Evolutionary conservation across 2,888 invertebrate genomes (phyloP).

Genomic region (Noctua janthina): DNA sequence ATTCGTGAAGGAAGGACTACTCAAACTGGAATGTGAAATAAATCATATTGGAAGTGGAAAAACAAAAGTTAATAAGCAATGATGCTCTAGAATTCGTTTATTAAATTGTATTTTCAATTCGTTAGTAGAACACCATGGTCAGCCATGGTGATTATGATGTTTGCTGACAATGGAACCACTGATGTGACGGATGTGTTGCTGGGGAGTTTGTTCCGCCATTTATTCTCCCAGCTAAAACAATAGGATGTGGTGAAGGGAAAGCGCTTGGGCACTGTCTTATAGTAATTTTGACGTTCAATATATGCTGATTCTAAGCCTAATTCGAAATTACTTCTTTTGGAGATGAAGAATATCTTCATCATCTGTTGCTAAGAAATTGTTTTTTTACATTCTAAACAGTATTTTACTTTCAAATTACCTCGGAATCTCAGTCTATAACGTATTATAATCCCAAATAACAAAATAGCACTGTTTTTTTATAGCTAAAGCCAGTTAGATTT

Average conservation of each 20-base stretch:
- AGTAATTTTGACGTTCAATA: not conserved
- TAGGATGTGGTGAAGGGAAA: not conserved
- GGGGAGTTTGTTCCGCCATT: not conserved
- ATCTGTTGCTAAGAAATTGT: not conserved
- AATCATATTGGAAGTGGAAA: not conserved
- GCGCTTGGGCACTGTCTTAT: not conserved
- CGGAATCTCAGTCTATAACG: not conserved
- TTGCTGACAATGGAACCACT: no score
- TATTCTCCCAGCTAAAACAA: not conserved
- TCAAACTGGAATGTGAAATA: not conserved
- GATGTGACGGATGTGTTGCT: not conserved
- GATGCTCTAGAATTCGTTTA: not conserved
- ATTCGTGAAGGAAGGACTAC: slow-evolving; percentile 4
- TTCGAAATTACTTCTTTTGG: not conserved
- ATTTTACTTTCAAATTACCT: slow-evolving; percentile 17
- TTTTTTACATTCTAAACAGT: not conserved
- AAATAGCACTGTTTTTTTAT: slow-evolving; percentile 30
- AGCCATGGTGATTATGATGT: not conserved
- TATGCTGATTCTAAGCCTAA: not conserved
- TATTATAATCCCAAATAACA: slow-evolving; percentile 32
- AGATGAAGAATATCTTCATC: no score
- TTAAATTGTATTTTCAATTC: not conserved
- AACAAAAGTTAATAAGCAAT: not conserved
- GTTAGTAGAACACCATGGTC: no score
- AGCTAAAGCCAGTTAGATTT: slow-evolving; percentile 12